Evolutionary conservation across 2,888 invertebrate genomes (phyloP), one percentile per base, ranked within the genome.

Genomic region (Microctonus aethiopoides): DNA sequence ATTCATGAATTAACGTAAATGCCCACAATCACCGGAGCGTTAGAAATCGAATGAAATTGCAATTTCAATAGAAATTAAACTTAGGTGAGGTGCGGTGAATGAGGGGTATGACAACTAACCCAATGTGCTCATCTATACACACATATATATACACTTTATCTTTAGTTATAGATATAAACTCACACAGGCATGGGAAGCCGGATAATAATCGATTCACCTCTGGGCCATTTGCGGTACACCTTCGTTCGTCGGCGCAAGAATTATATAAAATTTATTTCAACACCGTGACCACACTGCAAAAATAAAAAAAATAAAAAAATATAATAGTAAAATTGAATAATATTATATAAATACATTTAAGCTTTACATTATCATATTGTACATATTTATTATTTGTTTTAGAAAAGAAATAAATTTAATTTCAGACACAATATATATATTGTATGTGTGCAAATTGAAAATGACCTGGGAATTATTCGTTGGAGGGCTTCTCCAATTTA

Each of bases 401-500:
- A 29, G 29, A 29, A 5, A 29, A 29, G 29, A 7, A 29, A 7
- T n/a, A 29, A 7, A 29, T 29, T 29, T 29, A 7, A 29, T n/a
- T n/a, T n/a, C 3, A 29, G 7, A 5, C 7, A 5, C 4, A 29
- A 46, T 46, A n/a, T 1, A 4, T 39, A 13, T n/a, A 5, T 6
- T n/a, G 6, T 46, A 16, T 5, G 46, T 46, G 9, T 16, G 9
- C 16, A 7, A 3, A 16, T 16, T 46, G 46, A 46, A 9, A 46
- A 16, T 36, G 34, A 59, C 34, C 59, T 22, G 59, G 59, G 59
- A 59, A 59, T 36, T 34, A 46, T 46, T 22, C 32, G 51, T 64
- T 32, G 64, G n/a, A 34, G 64, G 22, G 51, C 64, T 64, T 54
- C 54, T 29, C 64, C 64, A 64, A 69, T 65, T 69, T 65, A 69